A percentile compares a stretch with the other conserved stretches of the same genome.
These are phyloP conservation scores for Oceanodroma tethys DNA, from an alignment of 2,113 vertebrate genomes.

Conservation along the genomic window DNA sequence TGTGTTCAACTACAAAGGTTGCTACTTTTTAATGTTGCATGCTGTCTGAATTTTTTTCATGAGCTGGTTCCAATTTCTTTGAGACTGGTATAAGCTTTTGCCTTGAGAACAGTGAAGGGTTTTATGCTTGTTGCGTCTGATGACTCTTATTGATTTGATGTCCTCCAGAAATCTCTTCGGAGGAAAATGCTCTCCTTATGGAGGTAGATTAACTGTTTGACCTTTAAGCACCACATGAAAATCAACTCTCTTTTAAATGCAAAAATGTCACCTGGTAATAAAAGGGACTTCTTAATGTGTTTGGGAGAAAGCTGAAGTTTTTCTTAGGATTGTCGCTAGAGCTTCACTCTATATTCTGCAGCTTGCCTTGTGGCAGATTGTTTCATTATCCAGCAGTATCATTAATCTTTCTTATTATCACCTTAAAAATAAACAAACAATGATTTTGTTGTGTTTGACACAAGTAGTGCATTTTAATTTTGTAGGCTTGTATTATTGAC, in stretches of 20 bases:
- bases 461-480: constrained; percentile 80
- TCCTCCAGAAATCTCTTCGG: constrained; percentile 59
- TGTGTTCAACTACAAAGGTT: not conserved
- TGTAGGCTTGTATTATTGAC: constrained; percentile 61
- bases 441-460: constrained; percentile 78
- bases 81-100: not conserved
- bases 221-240: constrained; percentile 60
- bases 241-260: constrained; percentile 56
- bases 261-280: constrained; percentile 57
- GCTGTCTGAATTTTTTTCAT: not conserved
- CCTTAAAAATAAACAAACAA: constrained; percentile 82
- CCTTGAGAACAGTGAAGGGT: constrained; percentile 2
- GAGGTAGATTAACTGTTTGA: constrained; percentile 65
- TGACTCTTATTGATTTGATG: constrained; percentile 57
- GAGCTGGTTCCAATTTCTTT: not conserved
- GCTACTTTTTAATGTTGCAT: not conserved
- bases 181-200: constrained; percentile 17
- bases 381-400: constrained; percentile 75
- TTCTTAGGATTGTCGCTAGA: not conserved
- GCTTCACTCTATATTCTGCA: constrained; percentile 66
- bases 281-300: constrained; percentile 55
- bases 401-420: constrained; percentile 83
- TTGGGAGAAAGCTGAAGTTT: constrained; percentile 26
- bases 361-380: constrained; percentile 74
- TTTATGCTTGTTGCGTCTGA: constrained; percentile 52